Conservation (phyloP, 2,888 invertebrate species). For the Drosophila paramelanica region DNA sequence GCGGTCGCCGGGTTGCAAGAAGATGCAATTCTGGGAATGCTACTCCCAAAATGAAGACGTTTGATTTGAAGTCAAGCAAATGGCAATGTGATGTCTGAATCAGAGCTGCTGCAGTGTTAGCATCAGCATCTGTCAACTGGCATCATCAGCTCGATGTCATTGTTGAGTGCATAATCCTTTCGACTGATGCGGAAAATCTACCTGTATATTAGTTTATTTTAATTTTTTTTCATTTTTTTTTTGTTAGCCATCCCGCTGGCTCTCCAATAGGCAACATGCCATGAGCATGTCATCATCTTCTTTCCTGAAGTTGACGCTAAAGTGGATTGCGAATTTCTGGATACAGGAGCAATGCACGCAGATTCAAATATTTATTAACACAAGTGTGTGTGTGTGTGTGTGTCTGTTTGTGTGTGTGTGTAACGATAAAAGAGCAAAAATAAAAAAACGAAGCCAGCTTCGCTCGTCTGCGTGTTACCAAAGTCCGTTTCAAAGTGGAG, state of each 20-base stretch:
- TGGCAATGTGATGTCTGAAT: conserved; percentile 55
- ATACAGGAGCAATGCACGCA: conserved; percentile 63
- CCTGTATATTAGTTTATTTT: conserved; percentile 49
- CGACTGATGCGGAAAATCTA: conserved; percentile 72
- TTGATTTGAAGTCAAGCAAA: conserved; percentile 64
- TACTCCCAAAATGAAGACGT: conserved; percentile 1
- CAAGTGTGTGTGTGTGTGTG: conserved; percentile 1
- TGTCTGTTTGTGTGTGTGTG: conserved; percentile 8
- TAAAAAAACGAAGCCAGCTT: conserved; percentile 26
- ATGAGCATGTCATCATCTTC: conserved; percentile 68
- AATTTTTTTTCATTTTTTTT: not conserved
- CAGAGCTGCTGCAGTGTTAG: not conserved
- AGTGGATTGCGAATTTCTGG: conserved; percentile 58
- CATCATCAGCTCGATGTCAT: conserved; percentile 54
- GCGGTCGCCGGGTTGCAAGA: not conserved
- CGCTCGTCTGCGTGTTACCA: conserved; percentile 57
- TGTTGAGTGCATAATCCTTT: conserved; percentile 65
- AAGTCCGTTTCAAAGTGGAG: conserved; percentile 81
- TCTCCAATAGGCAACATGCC: conserved; percentile 53
- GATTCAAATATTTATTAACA: conserved; percentile 37
- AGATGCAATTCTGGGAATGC: conserved; percentile 5
- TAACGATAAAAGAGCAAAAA: conserved; percentile 6
- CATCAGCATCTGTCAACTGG: conserved; percentile 31
- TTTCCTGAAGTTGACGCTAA: conserved; percentile 68
- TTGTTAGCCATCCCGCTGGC: conserved; percentile 27